Evolutionary conservation across 2,888 invertebrate species (phyloP).

Genomic region (Ophioninae sp.): DNA sequence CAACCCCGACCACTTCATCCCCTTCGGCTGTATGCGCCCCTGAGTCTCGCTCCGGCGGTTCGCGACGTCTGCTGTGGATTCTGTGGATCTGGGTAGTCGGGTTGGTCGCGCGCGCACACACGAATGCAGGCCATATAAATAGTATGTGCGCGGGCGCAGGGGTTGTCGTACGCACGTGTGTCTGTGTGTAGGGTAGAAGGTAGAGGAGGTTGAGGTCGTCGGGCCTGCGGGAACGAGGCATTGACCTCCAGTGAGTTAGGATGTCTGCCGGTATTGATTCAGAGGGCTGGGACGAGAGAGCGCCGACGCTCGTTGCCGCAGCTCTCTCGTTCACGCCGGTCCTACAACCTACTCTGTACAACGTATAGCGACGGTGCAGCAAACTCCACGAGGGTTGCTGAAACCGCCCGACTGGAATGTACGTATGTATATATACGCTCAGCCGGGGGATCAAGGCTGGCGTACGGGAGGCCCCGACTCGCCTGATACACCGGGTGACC

Average conservation of each 20-base stretch:
- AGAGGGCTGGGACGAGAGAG: slow-evolving; percentile 71
- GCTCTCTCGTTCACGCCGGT: slow-evolving; percentile 46
- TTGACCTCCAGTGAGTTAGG: slow-evolving; percentile 83
- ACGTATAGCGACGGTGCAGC: slow-evolving; percentile 73
- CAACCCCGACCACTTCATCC: slow-evolving; percentile 70
- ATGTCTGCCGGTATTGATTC: slow-evolving; percentile 83
- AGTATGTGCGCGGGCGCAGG: slow-evolving; percentile 16
- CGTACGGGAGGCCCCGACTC: background rate
- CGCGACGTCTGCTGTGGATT: slow-evolving; percentile 59
- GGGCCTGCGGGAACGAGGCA: slow-evolving; percentile 84
- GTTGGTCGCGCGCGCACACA: slow-evolving; percentile 44
- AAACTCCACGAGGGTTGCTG: slow-evolving; percentile 80
- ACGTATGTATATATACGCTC: background rate
- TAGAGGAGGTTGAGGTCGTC: slow-evolving; percentile 81
- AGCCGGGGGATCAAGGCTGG: background rate
- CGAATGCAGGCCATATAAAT: slow-evolving; percentile 67
- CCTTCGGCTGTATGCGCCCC: slow-evolving; percentile 66
- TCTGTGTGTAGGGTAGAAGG: slow-evolving; percentile 61
- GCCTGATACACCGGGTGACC: background rate
- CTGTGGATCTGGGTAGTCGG: slow-evolving; percentile 70
- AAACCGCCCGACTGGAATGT: slow-evolving; percentile 72
- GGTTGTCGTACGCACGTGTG: slow-evolving; percentile 11
- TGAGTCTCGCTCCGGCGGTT: slow-evolving; percentile 38
- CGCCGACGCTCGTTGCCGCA: slow-evolving; percentile 69
- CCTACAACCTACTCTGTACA: slow-evolving; percentile 2